Evolutionary conservation across 2,113 vertebrate genomes (phyloP), one percentile per base, ranked within the genome.

Genomic region (Hippocampus barbouri): DNA sequence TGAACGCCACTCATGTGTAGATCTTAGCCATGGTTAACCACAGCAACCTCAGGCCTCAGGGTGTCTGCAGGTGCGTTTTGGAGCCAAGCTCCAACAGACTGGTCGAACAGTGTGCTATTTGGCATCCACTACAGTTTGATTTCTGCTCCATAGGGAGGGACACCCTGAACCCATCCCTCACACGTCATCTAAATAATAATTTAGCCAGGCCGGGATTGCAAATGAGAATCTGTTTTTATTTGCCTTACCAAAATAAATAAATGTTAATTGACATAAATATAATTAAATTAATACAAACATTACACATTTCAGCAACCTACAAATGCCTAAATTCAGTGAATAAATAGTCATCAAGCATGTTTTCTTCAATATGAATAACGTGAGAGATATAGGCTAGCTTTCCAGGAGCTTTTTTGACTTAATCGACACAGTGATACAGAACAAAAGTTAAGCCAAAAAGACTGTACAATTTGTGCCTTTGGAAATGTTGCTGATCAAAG

Each of bases 21-120:
- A 80, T 69, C 64, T 86, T 79, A 81, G 78, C 77, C 51, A 76
- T 86, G 85, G 89, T 88, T 72, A 89, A 90, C 83, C 81, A 83
- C 77, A 78, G 61, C 75, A 47, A 69, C 73, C 83, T 43, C 79
- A 47, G 77, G 79, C 81, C 74, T 68, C 75, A 51, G 78, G 75
- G 81, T 80, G 81, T 84, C 88, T 15, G 73, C 88, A 86, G 89
- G 89, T 88, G 87, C 69, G 68, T 85, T 86, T 85, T 79, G 75
- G 89, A 88, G 90, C 86, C 88, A 88, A 89, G 85, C 80, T 79
- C 83, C 85, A 86, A 90, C 91, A 92, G 91, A 90, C 91, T 91
- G 91, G 81, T 79, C 78, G 87, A 92, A 88, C 91, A 91, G 91
- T 90, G 83, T 91, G 91, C 77, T 81, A 89, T 89, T 90, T 92